Evolutionary conservation across 37 sponge, comb jelly and placozoan species (phyloP).

Genomic region (Eunapius fragilis): DNA sequence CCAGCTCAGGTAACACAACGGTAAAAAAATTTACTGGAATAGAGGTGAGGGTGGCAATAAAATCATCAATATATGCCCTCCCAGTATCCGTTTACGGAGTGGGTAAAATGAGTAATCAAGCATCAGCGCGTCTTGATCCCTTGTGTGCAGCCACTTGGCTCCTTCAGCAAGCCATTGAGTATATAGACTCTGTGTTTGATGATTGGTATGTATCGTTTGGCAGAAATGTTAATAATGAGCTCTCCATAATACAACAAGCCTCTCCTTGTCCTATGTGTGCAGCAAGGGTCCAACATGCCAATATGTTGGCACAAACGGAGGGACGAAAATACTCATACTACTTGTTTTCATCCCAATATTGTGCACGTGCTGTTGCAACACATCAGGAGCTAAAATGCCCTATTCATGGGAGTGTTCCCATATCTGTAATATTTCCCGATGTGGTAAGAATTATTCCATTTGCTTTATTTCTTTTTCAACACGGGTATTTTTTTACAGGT

Average conservation of each 20-base stretch:
- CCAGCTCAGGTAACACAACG: neutral
- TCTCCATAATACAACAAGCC: neutral
- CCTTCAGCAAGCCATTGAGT: slow-evolving; percentile 58
- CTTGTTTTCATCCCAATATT: slow-evolving; percentile 49
- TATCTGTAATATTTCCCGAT: slow-evolving; percentile 71
- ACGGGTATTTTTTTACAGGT: slow-evolving; percentile 19
- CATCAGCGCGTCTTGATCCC: slow-evolving; percentile 19
- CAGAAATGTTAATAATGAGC: slow-evolving; percentile 21
- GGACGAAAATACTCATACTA: too few species aligned
- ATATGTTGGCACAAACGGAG: too few species aligned
- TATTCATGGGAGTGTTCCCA: slow-evolving; percentile 40
- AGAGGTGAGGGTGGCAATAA: slow-evolving; percentile 34
- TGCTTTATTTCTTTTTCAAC: neutral
- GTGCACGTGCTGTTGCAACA: neutral
- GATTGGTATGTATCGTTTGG: slow-evolving; percentile 90
- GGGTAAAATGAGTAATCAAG: neutral
- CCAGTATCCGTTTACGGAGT: too few species aligned
- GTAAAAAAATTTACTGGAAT: slow-evolving; percentile 26
- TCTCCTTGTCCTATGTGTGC: slow-evolving; percentile 49
- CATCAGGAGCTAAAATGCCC: slow-evolving; percentile 39
- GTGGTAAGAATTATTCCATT: slow-evolving; percentile 41
- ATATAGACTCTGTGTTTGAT: slow-evolving; percentile 76
- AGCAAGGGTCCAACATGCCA: too few species aligned
- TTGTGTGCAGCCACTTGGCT: slow-evolving; percentile 69
- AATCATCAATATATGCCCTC: too few species aligned